Evolutionary conservation across 2,797 vertebrate genomes (phyloP).

Genomic region (Darevskia mixta): DNA sequence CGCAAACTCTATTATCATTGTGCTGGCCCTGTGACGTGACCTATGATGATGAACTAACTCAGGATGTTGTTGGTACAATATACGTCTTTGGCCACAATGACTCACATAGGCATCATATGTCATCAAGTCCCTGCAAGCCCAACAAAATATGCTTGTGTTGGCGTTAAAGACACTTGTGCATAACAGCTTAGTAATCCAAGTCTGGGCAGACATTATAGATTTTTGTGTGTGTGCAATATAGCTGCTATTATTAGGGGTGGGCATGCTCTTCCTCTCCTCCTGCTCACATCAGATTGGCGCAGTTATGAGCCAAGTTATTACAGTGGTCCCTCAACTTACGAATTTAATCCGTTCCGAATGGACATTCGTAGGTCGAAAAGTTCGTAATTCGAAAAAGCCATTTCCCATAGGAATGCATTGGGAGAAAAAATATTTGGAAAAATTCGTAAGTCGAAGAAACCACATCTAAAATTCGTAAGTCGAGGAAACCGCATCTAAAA

Average conservation of each 20-base stretch:
- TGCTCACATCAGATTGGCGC: not conserved
- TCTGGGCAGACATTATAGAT: not conserved
- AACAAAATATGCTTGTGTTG: not conserved
- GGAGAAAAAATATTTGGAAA: no score
- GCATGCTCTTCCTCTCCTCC: not conserved
- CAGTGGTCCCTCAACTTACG: no score
- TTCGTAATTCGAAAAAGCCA: no score
- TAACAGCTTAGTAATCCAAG: not conserved
- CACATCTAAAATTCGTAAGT: no score
- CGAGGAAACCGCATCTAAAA: no score
- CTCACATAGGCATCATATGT: not conserved
- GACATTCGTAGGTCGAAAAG: no score
- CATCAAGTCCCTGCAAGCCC: slow-evolving; percentile 14
- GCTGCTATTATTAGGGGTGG: not conserved
- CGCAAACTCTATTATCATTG: not conserved
- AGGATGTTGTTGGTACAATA: not conserved
- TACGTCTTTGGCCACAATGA: not conserved
- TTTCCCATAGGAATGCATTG: no score
- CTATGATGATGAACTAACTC: not conserved
- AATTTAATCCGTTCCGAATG: no score
- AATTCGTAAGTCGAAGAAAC: no score
- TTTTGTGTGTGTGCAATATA: not conserved
- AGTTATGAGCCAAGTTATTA: not conserved
- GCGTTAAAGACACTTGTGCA: not conserved
- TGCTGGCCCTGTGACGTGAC: not conserved